Evolutionary conservation across 2,888 invertebrate genomes (phyloP), one percentile per base, ranked within the genome.

Genomic region (Malthinus seriepunctatus): DNA sequence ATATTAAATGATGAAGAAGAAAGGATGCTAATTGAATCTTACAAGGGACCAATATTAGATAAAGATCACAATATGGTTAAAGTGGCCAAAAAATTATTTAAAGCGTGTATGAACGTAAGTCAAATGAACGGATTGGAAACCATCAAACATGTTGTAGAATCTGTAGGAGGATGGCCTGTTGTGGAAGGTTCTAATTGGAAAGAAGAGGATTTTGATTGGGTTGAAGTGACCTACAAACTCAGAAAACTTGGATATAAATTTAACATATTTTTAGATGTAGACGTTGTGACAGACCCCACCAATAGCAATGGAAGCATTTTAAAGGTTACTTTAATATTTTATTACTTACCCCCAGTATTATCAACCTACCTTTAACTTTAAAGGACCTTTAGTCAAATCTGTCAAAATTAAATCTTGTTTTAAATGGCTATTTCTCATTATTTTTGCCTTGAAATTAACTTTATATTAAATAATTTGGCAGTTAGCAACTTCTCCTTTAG

Each of bases 131-230:
- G 73, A 51, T 65, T 76, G 58, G 73, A 71, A 52, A 67, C 76
- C 48, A 69, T 76, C 23, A 71, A 68, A 64, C 64, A 69, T 53
- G 69, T 75, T 62, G 73, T 86, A 42, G 69, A 73, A 35, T 73
- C 78, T 63, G 77, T 85, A 32, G 85, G 85, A 8, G 85, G 84
- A 1, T 86, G 86, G 85, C 86, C 86, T 5, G 79, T 81, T 9
- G 68, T 83, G 8, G 79, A 79, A 57, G 79, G 79, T 9, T 69
- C 74, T 56, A 69, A 72, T 38, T 83, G 82, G 82, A 72, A 76
- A 46, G 71, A 74, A 45, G 63, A 63, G 51, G 79, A 65, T 34
- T 78, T 75, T 64, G 71, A 75, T 63, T 78, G 78, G 77, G 69
- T 67, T 50, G 64, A 67, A 31, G 69, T 73, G 15, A 68, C 74